A percentile compares a stretch with the other conserved stretches of the same genome.
Conservation (phyloP, 2,888 invertebrate genomes). For the Meiosimyza platycephala region DNA sequence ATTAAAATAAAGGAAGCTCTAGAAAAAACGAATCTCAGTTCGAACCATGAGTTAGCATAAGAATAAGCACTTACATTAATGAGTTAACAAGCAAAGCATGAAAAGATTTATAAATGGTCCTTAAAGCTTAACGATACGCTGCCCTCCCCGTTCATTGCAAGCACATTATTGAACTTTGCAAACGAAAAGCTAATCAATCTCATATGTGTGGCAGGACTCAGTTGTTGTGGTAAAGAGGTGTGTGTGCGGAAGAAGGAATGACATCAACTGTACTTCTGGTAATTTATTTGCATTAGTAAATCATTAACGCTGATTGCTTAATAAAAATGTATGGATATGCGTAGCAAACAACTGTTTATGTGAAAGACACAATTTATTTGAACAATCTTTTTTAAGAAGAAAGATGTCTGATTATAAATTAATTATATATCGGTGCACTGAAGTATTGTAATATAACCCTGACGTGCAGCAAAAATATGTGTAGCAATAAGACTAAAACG, state of each 20-base stretch:
- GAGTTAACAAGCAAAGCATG: neutral
- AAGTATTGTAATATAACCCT: no score
- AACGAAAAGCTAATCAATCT: constrained; percentile 16
- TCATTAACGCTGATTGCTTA: constrained; percentile 9
- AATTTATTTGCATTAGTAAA: constrained; percentile 10
- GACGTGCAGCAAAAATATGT: no score
- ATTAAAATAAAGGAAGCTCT: neutral
- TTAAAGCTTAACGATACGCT: neutral
- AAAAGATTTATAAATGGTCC: constrained; percentile 7
- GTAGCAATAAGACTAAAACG: no score
- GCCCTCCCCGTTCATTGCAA: neutral
- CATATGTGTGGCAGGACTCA: no score
- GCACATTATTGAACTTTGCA: constrained; percentile 9
- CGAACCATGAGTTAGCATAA: neutral
- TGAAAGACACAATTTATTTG: no score
- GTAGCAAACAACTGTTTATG: neutral
- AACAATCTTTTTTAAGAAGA: no score
- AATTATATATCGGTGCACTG: no score
- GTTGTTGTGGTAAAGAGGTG: neutral
- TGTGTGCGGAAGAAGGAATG: neutral
- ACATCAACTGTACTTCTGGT: neutral
- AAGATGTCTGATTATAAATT: no score
- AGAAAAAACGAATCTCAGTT: constrained; percentile 4
- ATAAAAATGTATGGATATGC: neutral
- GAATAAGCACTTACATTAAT: constrained; percentile 18